Conservation (phyloP, 2,113 vertebrate species). For the Agapornis roseicollis region DNA sequence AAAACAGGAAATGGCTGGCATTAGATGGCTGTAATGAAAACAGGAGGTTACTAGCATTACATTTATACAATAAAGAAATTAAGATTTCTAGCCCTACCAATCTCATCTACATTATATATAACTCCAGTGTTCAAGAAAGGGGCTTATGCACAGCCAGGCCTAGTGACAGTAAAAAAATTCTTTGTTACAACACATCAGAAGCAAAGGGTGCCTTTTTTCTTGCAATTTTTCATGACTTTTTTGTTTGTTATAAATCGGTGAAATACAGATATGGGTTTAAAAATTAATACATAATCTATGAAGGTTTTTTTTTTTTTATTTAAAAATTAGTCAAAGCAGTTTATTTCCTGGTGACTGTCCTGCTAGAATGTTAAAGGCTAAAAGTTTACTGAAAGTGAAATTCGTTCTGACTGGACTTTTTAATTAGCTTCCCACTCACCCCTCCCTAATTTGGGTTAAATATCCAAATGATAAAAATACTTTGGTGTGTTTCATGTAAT, state of each 20-base stretch:
- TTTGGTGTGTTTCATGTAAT: background rate
- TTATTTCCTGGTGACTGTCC: background rate
- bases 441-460: background rate
- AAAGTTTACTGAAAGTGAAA: constrained; percentile 11
- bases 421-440: background rate
- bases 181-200: background rate
- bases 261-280: background rate
- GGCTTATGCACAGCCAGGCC: background rate
- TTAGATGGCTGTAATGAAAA: constrained; percentile 81
- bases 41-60: constrained; percentile 77
- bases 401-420: background rate
- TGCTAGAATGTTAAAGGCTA: background rate
- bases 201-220: background rate
- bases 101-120: constrained; percentile 68
- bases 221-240: background rate
- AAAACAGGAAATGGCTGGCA: constrained; percentile 85
- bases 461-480: constrained; percentile 3
- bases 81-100: constrained; percentile 67
- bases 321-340: background rate
- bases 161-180: background rate
- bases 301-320: background rate
- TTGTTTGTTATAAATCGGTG: background rate
- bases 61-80: constrained; percentile 72
- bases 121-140: background rate
- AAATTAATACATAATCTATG: background rate